Conservation (phyloP, 1,140 invertebrate genomes). For the Delia radicum region DNA sequence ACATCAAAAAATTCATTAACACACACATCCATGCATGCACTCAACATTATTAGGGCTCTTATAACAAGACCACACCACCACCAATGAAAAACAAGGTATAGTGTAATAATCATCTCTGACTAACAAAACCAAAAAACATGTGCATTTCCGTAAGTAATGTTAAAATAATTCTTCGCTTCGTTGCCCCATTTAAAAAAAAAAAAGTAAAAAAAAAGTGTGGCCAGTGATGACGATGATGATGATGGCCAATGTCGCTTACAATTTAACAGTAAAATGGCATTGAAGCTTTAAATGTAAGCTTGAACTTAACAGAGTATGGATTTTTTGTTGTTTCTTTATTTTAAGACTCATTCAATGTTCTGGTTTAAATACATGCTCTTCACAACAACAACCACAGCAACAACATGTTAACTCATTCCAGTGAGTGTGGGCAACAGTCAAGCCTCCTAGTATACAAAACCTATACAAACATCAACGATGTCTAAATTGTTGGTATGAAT, state of each 20-base stretch:
- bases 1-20: background rate
- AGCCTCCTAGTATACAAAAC: background rate
- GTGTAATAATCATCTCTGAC: background rate
- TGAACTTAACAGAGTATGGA: background rate
- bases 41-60: too few relatives aligned
- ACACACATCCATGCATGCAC: background rate
- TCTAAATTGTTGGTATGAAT: slow-evolving; percentile 3
- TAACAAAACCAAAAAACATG: background rate
- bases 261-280: slow-evolving; percentile 4
- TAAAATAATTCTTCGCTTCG: slow-evolving; percentile 7
- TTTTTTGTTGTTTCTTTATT: background rate
- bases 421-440: background rate
- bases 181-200: background rate
- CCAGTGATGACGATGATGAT: background rate
- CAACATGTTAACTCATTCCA: background rate
- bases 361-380: background rate
- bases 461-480: background rate
- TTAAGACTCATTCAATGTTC: background rate
- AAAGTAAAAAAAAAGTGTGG: background rate
- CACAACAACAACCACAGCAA: background rate
- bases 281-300: background rate
- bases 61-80: too few relatives aligned
- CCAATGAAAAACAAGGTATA: background rate
- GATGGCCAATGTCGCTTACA: slow-evolving; percentile 13
- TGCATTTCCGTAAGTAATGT: slow-evolving; percentile 1